phyloP scores from a whole-genome alignment of 1,140 invertebrate genomes.

The Marisa cornuarietis region DNA sequence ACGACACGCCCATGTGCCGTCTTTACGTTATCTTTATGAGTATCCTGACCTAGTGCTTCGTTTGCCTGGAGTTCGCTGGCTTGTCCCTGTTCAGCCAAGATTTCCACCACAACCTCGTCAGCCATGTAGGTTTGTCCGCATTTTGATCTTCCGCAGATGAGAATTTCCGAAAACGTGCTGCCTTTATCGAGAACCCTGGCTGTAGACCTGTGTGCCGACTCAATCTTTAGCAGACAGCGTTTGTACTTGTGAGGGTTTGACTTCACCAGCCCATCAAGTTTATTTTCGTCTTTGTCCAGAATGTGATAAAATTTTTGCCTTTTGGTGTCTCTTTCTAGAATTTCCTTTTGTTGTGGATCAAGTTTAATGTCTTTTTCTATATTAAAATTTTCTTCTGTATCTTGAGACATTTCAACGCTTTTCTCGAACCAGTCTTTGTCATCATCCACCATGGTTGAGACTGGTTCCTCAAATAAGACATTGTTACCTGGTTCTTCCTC shows the following conservation, averaged over 20 bases:
- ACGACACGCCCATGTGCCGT: conserved; percentile 43
- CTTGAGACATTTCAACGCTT: conserved; percentile 16
- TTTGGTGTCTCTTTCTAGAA: neutral
- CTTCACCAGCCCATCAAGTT: neutral
- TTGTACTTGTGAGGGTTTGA: conserved; percentile 38
- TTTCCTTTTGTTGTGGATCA: neutral
- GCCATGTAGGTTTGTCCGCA: conserved; percentile 51
- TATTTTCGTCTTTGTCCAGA: neutral
- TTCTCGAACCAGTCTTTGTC: conserved; percentile 13
- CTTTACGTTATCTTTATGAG: neutral
- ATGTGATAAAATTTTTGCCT: neutral
- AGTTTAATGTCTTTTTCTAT: conserved; percentile 3
- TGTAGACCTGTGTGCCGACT: conserved; percentile 36
- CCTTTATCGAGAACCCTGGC: conserved; percentile 28
- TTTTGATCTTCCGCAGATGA: conserved; percentile 49
- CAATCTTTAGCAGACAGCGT: conserved; percentile 38
- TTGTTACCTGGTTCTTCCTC: neutral
- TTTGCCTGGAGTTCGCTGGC: neutral
- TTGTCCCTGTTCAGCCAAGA: conserved; percentile 28
- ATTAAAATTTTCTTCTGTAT: conserved; percentile 9
- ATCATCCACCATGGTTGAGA: neutral
- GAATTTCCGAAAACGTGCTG: conserved; percentile 30
- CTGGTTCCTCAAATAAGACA: neutral
- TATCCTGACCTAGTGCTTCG: neutral
- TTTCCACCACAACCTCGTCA: conserved; percentile 55